Conservation (phyloP, 2,797 vertebrate species). For the Karalla daura region DNA sequence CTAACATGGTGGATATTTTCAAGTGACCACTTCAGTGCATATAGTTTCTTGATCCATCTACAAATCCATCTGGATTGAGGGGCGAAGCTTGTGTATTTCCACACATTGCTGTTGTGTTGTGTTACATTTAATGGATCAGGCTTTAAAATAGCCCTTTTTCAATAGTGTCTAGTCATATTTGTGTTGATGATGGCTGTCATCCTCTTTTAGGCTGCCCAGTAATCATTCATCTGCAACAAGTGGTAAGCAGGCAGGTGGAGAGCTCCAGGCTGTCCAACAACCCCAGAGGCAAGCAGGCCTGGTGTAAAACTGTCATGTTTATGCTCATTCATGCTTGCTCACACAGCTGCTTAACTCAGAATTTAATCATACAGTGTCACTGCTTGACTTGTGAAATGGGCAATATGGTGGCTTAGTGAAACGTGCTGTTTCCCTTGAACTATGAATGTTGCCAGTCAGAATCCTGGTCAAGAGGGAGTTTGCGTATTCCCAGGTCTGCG, state of each 20-base stretch:
- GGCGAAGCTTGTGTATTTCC: not conserved
- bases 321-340: conserved; percentile 60
- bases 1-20: too few relatives aligned
- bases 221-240: conserved; percentile 72
- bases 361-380: conserved; percentile 56
- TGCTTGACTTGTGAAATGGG: conserved; percentile 47
- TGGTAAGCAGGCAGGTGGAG: conserved; percentile 66
- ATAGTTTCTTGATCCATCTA: too few relatives aligned
- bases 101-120: conserved; percentile 29
- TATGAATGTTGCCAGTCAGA: too few relatives aligned
- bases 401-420: conserved; percentile 38
- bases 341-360: conserved; percentile 46
- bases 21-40: too few relatives aligned
- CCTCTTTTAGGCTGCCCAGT: conserved; percentile 57
- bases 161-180: conserved; percentile 65
- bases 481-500: too few relatives aligned
- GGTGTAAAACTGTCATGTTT: conserved; percentile 71
- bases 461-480: too few relatives aligned
- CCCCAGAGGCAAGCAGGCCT: conserved; percentile 38
- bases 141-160: conserved; percentile 61
- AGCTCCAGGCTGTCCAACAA: conserved; percentile 58
- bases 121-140: conserved; percentile 38
- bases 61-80: too few relatives aligned
- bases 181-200: conserved; percentile 47
- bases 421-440: too few relatives aligned